Conservation (phyloP, 1,140 invertebrate genomes). For the Drosophila funebris region DNA sequence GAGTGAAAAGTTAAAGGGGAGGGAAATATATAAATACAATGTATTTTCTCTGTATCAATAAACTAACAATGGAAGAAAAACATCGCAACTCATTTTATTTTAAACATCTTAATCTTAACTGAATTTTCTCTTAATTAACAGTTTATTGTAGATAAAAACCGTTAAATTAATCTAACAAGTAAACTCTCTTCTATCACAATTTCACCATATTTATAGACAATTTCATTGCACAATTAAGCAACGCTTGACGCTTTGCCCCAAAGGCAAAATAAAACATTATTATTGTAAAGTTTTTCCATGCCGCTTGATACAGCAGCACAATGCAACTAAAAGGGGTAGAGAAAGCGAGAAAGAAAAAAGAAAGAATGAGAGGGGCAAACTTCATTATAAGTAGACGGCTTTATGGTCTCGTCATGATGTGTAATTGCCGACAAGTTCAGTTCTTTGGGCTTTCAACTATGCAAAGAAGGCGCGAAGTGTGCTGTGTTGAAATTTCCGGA, state of each 20-base stretch:
- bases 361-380: slow-evolving; percentile 21
- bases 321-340: not conserved
- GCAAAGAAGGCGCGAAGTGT: slow-evolving; percentile 2
- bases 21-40: no score
- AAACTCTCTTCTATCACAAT: not conserved
- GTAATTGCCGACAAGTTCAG: slow-evolving; percentile 50
- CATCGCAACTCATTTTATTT: no score
- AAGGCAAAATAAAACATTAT: not conserved
- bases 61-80: no score
- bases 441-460: slow-evolving; percentile 1
- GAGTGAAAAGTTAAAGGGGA: no score
- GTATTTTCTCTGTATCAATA: no score
- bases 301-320: not conserved
- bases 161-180: not conserved
- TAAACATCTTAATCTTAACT: no score
- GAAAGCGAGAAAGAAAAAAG: not conserved
- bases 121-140: no score
- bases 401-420: slow-evolving; percentile 35
- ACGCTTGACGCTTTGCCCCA: not conserved
- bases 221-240: not conserved
- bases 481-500: slow-evolving; percentile 17
- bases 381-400: slow-evolving; percentile 39
- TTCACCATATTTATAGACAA: not conserved
- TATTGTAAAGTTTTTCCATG: slow-evolving; percentile 15
- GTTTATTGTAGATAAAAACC: no score